These are phyloP conservation scores for Mus spretus DNA, from an alignment of 2,797 vertebrate species.

Conservation along the genomic window DNA sequence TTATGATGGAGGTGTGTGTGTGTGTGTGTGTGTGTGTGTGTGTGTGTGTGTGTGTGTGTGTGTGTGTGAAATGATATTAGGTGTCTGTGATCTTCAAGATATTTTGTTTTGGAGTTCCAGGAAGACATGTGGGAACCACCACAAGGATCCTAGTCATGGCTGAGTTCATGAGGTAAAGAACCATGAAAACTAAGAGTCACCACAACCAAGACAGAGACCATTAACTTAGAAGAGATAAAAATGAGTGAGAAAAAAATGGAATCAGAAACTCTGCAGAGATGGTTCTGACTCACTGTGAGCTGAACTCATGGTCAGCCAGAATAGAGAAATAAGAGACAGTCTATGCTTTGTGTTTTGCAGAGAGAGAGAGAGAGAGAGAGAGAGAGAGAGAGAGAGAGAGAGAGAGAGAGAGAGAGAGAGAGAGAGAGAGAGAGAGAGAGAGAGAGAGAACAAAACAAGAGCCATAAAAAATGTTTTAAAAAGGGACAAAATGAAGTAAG, in stretches of 20 bases:
- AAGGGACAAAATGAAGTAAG: constrained; percentile 65
- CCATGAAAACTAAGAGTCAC: neutral
- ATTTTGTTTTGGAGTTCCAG: neutral
- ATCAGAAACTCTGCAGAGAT: neutral
- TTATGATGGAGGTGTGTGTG: neutral
- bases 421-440: neutral
- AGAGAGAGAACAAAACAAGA: neutral
- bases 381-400: neutral
- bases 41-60: neutral
- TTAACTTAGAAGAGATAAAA: neutral
- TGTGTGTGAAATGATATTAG: neutral
- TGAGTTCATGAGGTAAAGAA: neutral
- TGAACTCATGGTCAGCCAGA: neutral
- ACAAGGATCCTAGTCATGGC: neutral
- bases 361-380: too few relatives aligned
- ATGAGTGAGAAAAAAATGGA: neutral
- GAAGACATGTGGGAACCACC: neutral
- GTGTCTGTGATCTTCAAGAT: neutral
- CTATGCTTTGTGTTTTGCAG: neutral
- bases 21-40: neutral
- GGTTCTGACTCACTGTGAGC: neutral
- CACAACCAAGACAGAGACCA: neutral
- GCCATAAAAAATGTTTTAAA: constrained; percentile 6
- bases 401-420: neutral
- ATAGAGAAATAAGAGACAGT: neutral